A percentile compares a stretch with the other conserved stretches of the same genome.
phyloP scores from a whole-genome alignment of 1,140 invertebrate genomes.

The Anadara kagoshimensis region DNA sequence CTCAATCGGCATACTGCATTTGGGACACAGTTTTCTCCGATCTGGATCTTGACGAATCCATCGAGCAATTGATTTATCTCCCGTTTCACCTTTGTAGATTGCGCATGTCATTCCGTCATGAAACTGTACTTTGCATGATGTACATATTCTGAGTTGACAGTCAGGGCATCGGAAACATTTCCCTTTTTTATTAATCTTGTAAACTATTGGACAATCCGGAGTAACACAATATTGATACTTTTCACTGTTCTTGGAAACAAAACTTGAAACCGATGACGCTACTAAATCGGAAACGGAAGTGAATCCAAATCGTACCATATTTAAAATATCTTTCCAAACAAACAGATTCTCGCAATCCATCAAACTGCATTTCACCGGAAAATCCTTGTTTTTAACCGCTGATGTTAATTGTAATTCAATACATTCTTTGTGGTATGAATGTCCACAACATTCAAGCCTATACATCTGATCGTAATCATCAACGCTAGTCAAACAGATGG shows the following conservation, averaged over 20 bases:
- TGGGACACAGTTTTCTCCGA: slow-evolving; percentile 55
- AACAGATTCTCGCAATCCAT: slow-evolving; percentile 51
- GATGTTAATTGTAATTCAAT: slow-evolving; percentile 42
- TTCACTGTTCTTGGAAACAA: slow-evolving; percentile 42
- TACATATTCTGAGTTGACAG: slow-evolving; percentile 55
- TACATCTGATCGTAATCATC: slow-evolving; percentile 50
- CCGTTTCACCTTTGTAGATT: slow-evolving; percentile 23
- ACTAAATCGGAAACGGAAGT: slow-evolving; percentile 32
- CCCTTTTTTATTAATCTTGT: slow-evolving; percentile 41
- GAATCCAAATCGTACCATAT: slow-evolving; percentile 23
- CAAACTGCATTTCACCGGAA: slow-evolving; percentile 56
- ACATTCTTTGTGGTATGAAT: slow-evolving; percentile 62
- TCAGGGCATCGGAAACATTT: slow-evolving; percentile 49
- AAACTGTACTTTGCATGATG: slow-evolving; percentile 48
- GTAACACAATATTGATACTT: slow-evolving; percentile 57
- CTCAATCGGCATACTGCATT: slow-evolving; percentile 54
- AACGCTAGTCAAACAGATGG: slow-evolving; percentile 58
- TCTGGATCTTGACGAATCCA: slow-evolving; percentile 43
- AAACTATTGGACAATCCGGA: slow-evolving; percentile 61
- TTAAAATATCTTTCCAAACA: slow-evolving; percentile 49
- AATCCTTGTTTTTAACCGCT: slow-evolving; percentile 40
- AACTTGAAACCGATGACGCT: slow-evolving; percentile 37
- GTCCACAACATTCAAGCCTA: slow-evolving; percentile 63
- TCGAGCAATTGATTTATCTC: slow-evolving; percentile 4
- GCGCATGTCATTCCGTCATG: slow-evolving; percentile 61